A percentile compares a stretch with the other conserved stretches of the same genome.
Conservation (phyloP, 2,888 invertebrate genomes). For the Leptopilina myrica region DNA sequence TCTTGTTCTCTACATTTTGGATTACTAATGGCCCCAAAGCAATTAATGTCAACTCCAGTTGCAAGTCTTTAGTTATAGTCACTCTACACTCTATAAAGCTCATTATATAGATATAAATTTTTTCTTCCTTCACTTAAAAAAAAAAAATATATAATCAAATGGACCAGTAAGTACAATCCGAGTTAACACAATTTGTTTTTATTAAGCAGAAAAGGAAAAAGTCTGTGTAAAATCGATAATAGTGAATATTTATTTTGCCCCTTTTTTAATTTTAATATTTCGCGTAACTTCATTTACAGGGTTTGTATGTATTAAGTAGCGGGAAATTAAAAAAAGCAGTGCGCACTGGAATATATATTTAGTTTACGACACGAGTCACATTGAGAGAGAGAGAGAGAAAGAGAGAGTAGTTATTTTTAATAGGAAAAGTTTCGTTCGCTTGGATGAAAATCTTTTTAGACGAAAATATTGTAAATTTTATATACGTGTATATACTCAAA, state of each 20-base stretch:
- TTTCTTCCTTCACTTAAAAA: background rate
- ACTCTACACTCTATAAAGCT: conserved; percentile 30
- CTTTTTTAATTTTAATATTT: background rate
- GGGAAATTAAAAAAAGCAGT: background rate
- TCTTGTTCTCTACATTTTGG: conserved; percentile 53
- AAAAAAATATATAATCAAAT: background rate
- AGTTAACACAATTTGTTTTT: no score
- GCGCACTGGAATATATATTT: background rate
- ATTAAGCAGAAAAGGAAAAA: no score
- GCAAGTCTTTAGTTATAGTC: conserved; percentile 57
- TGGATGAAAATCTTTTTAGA: background rate
- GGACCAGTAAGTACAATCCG: no score
- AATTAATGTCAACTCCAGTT: conserved; percentile 69
- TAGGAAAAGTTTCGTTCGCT: conserved; percentile 32
- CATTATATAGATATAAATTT: conserved; percentile 3
- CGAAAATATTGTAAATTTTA: conserved; percentile 1
- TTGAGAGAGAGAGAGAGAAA: background rate
- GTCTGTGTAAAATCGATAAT: no score
- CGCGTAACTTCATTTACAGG: background rate
- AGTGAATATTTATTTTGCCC: no score
- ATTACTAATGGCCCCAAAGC: conserved; percentile 69
- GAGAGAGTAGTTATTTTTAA: background rate
- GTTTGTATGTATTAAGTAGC: background rate
- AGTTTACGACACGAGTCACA: background rate
- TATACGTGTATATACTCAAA: background rate